Base-by-base conservation (phyloP, 2,113 vertebrate species). In the Natator depressus region DNA sequence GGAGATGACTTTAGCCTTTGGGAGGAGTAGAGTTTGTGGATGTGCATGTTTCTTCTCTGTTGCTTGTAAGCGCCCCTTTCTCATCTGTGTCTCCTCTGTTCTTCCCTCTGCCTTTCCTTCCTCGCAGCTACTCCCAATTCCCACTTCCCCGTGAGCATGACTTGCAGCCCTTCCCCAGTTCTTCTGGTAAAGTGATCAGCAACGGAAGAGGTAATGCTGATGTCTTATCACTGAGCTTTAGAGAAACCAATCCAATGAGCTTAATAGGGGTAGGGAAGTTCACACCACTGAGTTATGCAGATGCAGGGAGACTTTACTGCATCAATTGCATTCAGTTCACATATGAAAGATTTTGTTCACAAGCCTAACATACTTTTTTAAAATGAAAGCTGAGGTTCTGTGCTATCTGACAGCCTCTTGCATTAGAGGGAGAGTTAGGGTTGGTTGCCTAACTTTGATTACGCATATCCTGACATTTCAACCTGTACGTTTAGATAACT, bases 11-110 rank as follows among this genome's bases (percentile, higher is more conserved):
- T 89, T 88, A 62, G 54, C 8, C 35, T 88, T n/a, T 91, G 72
- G 11, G 4, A 53, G 31, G 50, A 55, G n/a, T 82, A 10, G 0
- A 0, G 76, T 91, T 49, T 2, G 0, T 75, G n/a, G 46, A 5
- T 46, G 72, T 75, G n/a, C 42, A 8, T 25, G 20, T 75, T 88
- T 96, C 53, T 57, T 79, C 79, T 69, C 0, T 65, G 19, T 19
- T 91, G 81, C 93, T 94, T 88, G 1, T 2, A 10, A 79, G 49
- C 2, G n/a, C 80, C 92, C 94, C 88, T 75, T 75, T 24, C 62
- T n/a, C 35, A 31, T 31, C 29, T 69, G 31, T 69, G 8, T 69
- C 17, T 69, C 27, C 87, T 89, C 38, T 4, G 29, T 19, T n/a
- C 31, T 89, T 89, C 54, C 4, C n/a, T 84, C 12, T 65, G 8